phyloP scores from a whole-genome alignment of 2,113 vertebrate genomes.

The Arothron firmamentum region DNA sequence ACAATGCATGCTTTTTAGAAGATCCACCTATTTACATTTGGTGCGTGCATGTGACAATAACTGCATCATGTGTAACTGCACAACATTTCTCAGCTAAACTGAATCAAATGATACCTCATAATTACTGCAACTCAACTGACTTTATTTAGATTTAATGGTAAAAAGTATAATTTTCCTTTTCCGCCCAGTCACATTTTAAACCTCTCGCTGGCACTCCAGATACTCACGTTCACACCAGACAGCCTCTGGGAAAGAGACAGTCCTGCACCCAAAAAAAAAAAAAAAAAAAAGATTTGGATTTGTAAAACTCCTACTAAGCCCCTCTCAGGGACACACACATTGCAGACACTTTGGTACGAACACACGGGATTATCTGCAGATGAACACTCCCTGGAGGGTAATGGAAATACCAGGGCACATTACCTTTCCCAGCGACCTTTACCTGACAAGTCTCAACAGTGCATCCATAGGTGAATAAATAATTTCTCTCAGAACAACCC shows the following conservation, averaged over 20 bases:
- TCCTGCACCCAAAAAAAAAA: slow-evolving; percentile 41
- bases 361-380: slow-evolving; percentile 41
- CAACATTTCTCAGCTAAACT: too few relatives aligned
- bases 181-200: not conserved
- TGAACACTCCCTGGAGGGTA: slow-evolving; percentile 40
- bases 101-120: too few relatives aligned
- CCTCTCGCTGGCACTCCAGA: not conserved
- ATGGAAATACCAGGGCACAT: slow-evolving; percentile 51
- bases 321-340: slow-evolving; percentile 19
- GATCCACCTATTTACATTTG: not conserved
- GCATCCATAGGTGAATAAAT: slow-evolving; percentile 53
- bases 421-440: slow-evolving; percentile 44
- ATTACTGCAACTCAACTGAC: too few relatives aligned
- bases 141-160: too few relatives aligned
- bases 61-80: too few relatives aligned
- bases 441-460: slow-evolving; percentile 57
- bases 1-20: slow-evolving; percentile 5
- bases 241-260: slow-evolving; percentile 11
- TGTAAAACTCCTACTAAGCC: slow-evolving; percentile 69
- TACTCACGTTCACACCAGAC: not conserved
- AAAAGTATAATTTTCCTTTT: not conserved
- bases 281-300: slow-evolving; percentile 53
- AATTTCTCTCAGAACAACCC: slow-evolving; percentile 21
- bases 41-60: not conserved
- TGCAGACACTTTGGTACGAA: slow-evolving; percentile 3